A percentile compares a stretch with the other conserved stretches of the same genome.
Evolutionary conservation across 2,797 vertebrate genomes (phyloP).

Genomic region (Chiloscyllium punctatum): DNA sequence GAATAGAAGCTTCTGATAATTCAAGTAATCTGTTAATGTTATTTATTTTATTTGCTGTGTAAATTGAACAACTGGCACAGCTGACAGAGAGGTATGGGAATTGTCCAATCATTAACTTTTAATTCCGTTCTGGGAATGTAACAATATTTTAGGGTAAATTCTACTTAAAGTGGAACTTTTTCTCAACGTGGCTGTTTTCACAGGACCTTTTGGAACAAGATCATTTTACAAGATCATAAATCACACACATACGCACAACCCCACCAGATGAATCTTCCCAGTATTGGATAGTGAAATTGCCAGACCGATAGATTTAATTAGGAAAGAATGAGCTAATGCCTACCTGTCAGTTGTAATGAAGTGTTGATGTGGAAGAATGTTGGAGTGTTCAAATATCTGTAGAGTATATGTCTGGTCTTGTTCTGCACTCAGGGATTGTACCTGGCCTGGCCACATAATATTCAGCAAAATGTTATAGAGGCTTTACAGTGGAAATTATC

Average conservation of each 20-base stretch:
- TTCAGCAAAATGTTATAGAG: not conserved
- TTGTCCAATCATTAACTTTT: not conserved
- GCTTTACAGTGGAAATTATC: not conserved
- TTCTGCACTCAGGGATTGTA: not conserved
- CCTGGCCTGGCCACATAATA: not conserved
- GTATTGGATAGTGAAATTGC: not conserved
- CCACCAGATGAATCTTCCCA: not conserved
- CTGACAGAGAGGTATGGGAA: not conserved
- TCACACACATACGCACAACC: not conserved
- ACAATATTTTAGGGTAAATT: not conserved
- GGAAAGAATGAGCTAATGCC: not conserved
- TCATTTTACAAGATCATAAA: conserved; percentile 29
- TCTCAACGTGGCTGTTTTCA: not conserved
- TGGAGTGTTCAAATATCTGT: not conserved
- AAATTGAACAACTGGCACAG: not conserved
- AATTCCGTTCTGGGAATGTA: not conserved
- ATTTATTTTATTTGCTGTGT: not conserved
- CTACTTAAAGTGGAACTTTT: not conserved
- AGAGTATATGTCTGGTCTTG: conserved; percentile 8
- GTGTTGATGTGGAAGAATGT: not conserved
- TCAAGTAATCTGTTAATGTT: not conserved
- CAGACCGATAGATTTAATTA: not conserved
- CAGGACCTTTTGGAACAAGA: not conserved
- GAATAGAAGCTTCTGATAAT: not conserved
- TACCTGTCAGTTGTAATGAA: conserved; percentile 12